phyloP scores from a whole-genome alignment of 1,140 invertebrate genomes.

The Drosophila truncata region DNA sequence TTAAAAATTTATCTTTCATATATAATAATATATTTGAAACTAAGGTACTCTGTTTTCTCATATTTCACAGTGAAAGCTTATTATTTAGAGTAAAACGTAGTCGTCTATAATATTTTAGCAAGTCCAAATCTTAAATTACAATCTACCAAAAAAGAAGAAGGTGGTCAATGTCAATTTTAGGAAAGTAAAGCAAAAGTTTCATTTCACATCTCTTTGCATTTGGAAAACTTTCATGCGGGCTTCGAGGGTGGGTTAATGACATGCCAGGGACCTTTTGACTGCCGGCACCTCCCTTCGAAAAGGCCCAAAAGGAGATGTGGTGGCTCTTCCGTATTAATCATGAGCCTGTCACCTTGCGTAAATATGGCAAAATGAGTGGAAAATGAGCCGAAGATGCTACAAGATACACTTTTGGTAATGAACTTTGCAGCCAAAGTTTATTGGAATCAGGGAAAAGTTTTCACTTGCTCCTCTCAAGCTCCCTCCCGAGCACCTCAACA shows the following conservation, averaged over 20 bases:
- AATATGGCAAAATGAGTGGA: constrained; percentile 78
- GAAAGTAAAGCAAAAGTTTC: constrained; percentile 58
- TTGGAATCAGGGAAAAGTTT: constrained; percentile 59
- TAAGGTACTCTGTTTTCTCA: too few relatives aligned
- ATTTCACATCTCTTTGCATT: constrained; percentile 54
- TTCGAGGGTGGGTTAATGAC: constrained; percentile 47
- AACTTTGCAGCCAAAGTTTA: constrained; percentile 72
- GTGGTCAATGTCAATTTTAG: constrained; percentile 62
- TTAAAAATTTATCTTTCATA: too few relatives aligned
- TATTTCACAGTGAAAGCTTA: too few relatives aligned
- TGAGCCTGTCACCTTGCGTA: constrained; percentile 75
- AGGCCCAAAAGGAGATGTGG: not conserved
- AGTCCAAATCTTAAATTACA: constrained; percentile 59
- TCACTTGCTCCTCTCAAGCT: constrained; percentile 12
- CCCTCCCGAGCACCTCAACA: constrained; percentile 12
- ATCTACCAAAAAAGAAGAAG: constrained; percentile 28
- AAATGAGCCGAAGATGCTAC: constrained; percentile 62
- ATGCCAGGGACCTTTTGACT: constrained; percentile 45
- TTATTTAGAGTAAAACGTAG: constrained; percentile 27
- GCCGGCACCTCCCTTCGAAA: not conserved
- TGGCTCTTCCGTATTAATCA: constrained; percentile 69
- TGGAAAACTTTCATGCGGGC: constrained; percentile 40
- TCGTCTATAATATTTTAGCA: not conserved
- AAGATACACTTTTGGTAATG: constrained; percentile 56
- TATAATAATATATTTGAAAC: too few relatives aligned